Evolutionary conservation across 2,888 invertebrate genomes (phyloP).

Genomic region (Synanthedon myopaeformis): DNA sequence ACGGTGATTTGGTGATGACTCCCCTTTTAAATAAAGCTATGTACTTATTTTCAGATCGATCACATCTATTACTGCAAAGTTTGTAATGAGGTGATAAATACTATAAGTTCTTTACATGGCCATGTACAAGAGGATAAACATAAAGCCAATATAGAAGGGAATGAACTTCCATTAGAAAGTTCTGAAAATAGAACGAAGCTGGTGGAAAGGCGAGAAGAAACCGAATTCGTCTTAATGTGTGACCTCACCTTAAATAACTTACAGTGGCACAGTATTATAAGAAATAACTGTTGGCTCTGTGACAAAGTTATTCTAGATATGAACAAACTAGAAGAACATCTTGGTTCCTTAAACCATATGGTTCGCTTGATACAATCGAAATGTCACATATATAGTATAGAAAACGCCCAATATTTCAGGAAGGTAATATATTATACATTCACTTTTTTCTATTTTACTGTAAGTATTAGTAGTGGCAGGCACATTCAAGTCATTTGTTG

Average conservation of each 20-base stretch:
- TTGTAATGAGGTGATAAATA: conserved; percentile 25
- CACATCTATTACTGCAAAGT: conserved; percentile 31
- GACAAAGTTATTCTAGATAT: conserved; percentile 10
- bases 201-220: conserved; percentile 11
- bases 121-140: conserved; percentile 27
- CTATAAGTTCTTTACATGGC: conserved; percentile 6
- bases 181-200: conserved; percentile 9
- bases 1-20: neutral
- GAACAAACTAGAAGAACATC: conserved; percentile 23
- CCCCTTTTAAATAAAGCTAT: neutral
- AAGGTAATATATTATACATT: conserved; percentile 17
- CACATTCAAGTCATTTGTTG: neutral
- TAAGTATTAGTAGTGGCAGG: too few relatives aligned
- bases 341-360: conserved; percentile 20
- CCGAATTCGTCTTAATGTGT: conserved; percentile 17
- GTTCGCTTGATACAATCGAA: conserved; percentile 25
- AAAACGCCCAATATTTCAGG: conserved; percentile 21
- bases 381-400: conserved; percentile 6
- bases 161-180: conserved; percentile 20
- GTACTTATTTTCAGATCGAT: conserved; percentile 24
- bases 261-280: conserved; percentile 34
- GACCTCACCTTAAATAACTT: conserved; percentile 18
- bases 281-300: conserved; percentile 29
- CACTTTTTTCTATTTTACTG: neutral
- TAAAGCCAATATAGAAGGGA: conserved; percentile 19